Conservation (phyloP, 1,140 invertebrate genomes). For the Antheraea pernyi region DNA sequence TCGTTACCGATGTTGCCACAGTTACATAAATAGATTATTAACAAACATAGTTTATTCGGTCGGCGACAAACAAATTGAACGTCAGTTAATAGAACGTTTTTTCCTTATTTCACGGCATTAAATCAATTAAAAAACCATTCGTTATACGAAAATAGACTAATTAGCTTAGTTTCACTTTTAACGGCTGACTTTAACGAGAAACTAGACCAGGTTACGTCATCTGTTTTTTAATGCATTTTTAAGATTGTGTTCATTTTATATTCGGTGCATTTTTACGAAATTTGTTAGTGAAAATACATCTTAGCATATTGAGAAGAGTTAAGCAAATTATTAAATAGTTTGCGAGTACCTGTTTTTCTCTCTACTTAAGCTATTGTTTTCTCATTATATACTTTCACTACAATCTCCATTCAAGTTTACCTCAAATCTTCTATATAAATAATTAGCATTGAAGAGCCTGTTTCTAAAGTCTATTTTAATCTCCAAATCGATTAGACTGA, state of each 20-base stretch:
- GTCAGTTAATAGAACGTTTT: conserved; percentile 17
- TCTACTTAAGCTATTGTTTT: background rate
- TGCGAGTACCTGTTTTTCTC: background rate
- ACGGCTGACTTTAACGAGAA: conserved; percentile 10
- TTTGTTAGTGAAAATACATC: background rate
- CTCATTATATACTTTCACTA: no score
- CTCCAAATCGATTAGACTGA: no score
- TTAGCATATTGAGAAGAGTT: background rate
- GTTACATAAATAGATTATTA: conserved; percentile 2
- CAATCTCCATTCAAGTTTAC: no score
- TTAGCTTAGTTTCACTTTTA: conserved; percentile 52
- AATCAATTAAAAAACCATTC: conserved; percentile 52
- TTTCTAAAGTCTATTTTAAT: no score
- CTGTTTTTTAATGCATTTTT: conserved; percentile 1
- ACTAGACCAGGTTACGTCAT: conserved; percentile 22
- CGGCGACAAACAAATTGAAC: conserved; percentile 8
- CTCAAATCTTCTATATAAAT: no score
- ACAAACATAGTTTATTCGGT: conserved; percentile 5
- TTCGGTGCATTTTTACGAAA: background rate
- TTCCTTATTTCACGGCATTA: conserved; percentile 39
- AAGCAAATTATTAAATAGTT: background rate
- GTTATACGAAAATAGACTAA: conserved; percentile 43
- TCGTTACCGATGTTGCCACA: background rate
- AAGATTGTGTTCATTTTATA: background rate
- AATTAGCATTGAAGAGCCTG: no score